phyloP scores from a whole-genome alignment of 2,888 invertebrate species.

The Drosophila imparisetae region DNA sequence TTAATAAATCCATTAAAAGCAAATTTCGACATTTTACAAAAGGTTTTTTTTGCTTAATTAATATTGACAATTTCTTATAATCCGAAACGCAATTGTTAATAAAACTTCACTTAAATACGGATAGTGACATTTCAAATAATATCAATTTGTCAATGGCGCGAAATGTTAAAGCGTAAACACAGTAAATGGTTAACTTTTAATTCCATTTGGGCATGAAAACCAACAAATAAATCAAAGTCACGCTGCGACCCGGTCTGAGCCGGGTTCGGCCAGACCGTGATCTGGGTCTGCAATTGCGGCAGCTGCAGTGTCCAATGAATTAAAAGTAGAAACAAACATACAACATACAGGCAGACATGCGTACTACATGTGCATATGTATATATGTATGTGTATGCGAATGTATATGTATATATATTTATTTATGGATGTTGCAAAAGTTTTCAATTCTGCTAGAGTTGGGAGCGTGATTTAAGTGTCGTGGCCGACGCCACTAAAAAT shows the following conservation, averaged over 20 bases:
- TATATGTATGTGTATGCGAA: slow-evolving; percentile 8
- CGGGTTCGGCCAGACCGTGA: slow-evolving; percentile 14
- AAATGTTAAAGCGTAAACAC: slow-evolving; percentile 48
- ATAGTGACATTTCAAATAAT: slow-evolving; percentile 65
- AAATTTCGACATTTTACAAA: neutral
- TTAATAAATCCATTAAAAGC: neutral
- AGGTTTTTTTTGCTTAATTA: slow-evolving; percentile 51
- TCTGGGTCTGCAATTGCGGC: slow-evolving; percentile 40
- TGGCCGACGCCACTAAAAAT: slow-evolving; percentile 42
- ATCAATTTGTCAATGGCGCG: slow-evolving; percentile 77
- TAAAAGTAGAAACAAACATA: slow-evolving; percentile 66
- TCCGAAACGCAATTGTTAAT: slow-evolving; percentile 54
- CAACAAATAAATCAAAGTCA: slow-evolving; percentile 79
- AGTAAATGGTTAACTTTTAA: slow-evolving; percentile 69
- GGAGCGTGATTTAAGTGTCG: slow-evolving; percentile 66
- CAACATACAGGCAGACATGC: slow-evolving; percentile 17
- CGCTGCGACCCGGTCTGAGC: slow-evolving; percentile 28
- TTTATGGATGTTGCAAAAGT: slow-evolving; percentile 49
- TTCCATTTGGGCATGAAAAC: slow-evolving; percentile 70
- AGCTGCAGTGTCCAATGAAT: slow-evolving; percentile 74
- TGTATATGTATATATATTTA: slow-evolving; percentile 12
- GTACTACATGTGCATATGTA: slow-evolving; percentile 10
- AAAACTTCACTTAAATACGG: slow-evolving; percentile 42
- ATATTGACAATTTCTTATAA: slow-evolving; percentile 55
- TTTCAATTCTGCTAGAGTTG: slow-evolving; percentile 67